Evolutionary conservation across 2,888 invertebrate species (phyloP).

Genomic region (Thymelicus lineola): DNA sequence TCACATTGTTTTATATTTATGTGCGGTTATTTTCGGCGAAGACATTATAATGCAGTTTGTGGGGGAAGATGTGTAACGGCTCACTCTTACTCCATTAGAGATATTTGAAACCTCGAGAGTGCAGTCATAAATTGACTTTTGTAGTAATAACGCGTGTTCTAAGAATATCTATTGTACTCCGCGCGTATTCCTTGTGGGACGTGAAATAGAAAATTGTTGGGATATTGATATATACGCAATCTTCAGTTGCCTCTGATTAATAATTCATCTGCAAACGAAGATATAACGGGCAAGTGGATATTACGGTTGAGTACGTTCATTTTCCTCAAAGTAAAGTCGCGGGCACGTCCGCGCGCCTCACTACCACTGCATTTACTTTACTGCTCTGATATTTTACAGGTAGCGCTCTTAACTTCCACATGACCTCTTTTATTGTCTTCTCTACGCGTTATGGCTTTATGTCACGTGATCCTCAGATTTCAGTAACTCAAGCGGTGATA

Average conservation of each 20-base stretch:
- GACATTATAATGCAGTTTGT: conserved; percentile 85
- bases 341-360: conserved; percentile 71
- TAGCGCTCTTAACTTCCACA: conserved; percentile 83
- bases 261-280: background rate
- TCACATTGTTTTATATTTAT: conserved; percentile 86
- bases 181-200: conserved; percentile 24
- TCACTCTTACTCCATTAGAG: conserved; percentile 83
- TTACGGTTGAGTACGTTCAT: conserved; percentile 28
- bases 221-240: background rate
- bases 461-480: conserved; percentile 75
- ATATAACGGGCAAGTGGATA: background rate
- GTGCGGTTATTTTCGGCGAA: conserved; percentile 83
- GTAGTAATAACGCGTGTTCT: conserved; percentile 74
- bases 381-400: conserved; percentile 83
- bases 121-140: conserved; percentile 83
- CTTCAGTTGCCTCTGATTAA: background rate
- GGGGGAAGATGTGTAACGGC: conserved; percentile 82
- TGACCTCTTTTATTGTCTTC: conserved; percentile 80
- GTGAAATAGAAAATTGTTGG: conserved; percentile 3
- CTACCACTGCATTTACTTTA: conserved; percentile 82
- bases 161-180: conserved; percentile 69
- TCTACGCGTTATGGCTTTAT: conserved; percentile 78
- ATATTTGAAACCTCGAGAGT: conserved; percentile 83
- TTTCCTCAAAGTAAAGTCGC: conserved; percentile 43
- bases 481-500: conserved; percentile 22